phyloP scores from a whole-genome alignment of 2,797 vertebrate species.

The Crocodylus rhombifer region DNA sequence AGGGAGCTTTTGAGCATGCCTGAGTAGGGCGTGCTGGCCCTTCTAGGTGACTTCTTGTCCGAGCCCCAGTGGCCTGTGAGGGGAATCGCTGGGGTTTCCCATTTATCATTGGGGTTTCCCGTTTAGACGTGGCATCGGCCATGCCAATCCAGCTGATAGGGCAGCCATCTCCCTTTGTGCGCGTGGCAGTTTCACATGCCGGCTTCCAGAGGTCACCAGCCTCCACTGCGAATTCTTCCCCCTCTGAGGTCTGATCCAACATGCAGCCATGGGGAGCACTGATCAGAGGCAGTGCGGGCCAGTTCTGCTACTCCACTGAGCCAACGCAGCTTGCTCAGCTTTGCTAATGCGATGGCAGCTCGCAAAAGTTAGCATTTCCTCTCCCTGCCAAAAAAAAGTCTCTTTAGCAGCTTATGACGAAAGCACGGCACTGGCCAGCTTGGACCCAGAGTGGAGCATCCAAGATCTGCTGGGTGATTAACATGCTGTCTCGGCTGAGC shows the following conservation, averaged over 20 bases:
- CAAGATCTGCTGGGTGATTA: neutral
- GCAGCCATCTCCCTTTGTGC: neutral
- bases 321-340: constrained; percentile 17
- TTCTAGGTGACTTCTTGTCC: neutral
- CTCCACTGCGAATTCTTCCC: constrained; percentile 46
- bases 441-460: neutral
- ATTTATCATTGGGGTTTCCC: neutral
- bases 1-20: neutral
- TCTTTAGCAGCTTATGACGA: neutral
- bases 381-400: neutral
- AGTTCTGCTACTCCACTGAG: constrained; percentile 26
- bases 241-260: constrained; percentile 35
- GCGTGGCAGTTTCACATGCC: neutral
- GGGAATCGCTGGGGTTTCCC: neutral
- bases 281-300: constrained; percentile 69
- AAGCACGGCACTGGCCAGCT: neutral
- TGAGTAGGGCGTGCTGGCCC: too few relatives aligned
- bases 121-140: neutral
- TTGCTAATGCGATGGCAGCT: constrained; percentile 47
- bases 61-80: neutral
- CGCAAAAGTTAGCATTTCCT: neutral
- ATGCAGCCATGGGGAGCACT: constrained; percentile 21
- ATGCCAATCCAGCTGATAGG: neutral
- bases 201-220: neutral
- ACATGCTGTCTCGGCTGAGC: neutral